Percentiles rank a stretch among this genome's conserved stretches.
phyloP scores from a whole-genome alignment of 2,888 invertebrate species.

The Nudaria mundana region DNA sequence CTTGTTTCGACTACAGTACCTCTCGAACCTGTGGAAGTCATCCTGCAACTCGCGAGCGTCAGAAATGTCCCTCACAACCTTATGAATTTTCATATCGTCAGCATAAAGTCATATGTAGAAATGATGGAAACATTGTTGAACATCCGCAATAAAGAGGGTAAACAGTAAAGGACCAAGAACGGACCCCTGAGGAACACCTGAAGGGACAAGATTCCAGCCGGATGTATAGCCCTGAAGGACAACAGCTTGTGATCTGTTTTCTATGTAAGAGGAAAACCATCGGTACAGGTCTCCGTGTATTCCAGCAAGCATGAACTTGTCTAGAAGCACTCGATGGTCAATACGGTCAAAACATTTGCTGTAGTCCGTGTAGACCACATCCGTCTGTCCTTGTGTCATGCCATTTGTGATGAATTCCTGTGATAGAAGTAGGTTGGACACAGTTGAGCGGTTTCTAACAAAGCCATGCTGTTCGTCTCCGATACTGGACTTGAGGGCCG shows the following conservation, averaged over 20 bases:
- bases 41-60: not conserved
- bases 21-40: not conserved
- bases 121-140: not conserved
- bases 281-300: not conserved
- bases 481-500: too few relatives aligned
- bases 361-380: too few relatives aligned
- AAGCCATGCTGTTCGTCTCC: not conserved
- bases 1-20: not conserved
- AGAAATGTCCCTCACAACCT: not conserved
- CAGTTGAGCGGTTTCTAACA: not conserved
- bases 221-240: not conserved
- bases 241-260: not conserved
- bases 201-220: not conserved
- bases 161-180: not conserved
- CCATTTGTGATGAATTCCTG: too few relatives aligned
- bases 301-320: too few relatives aligned
- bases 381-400: not conserved
- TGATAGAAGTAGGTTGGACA: not conserved
- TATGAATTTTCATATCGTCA: not conserved
- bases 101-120: not conserved
- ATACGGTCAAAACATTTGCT: too few relatives aligned
- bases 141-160: not conserved
- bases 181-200: not conserved
- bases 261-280: constrained; percentile 1
- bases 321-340: too few relatives aligned